Evolutionary conservation across 2,113 vertebrate species (phyloP).

Genomic region (Sula dactylatra): DNA sequence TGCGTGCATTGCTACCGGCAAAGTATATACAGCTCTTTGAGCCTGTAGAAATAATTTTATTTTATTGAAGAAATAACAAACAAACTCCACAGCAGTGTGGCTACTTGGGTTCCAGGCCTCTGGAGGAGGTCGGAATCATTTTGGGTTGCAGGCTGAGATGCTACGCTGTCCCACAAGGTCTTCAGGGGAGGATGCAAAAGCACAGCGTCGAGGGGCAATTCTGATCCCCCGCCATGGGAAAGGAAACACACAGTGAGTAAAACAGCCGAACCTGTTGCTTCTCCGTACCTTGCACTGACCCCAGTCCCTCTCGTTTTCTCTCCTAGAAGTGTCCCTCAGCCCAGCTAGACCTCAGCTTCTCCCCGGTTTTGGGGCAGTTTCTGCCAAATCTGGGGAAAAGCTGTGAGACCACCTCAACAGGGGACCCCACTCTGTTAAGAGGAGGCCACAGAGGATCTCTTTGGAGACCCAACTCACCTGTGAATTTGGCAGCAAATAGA

Average conservation of each 20-base stretch:
- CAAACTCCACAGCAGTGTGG: neutral
- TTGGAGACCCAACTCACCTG: rapidly evolving
- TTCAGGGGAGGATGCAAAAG: no score
- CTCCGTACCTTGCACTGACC: neutral
- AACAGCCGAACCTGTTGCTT: neutral
- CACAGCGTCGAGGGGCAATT: rapidly evolving
- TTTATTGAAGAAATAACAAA: neutral
- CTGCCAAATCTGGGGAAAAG: neutral
- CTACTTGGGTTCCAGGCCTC: neutral
- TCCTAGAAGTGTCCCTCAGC: neutral
- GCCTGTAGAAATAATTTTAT: neutral
- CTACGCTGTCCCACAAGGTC: rapidly evolving
- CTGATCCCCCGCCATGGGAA: neutral
- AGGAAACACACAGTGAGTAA: neutral
- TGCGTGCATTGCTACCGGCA: rapidly evolving
- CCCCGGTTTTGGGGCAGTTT: neutral
- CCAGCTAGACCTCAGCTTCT: neutral
- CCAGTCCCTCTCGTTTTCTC: rapidly evolving
- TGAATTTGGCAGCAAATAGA: neutral
- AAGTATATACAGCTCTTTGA: neutral
- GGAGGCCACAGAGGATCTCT: neutral
- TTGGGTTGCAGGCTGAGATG: neutral
- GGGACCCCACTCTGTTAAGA: rapidly evolving
- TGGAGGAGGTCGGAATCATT: neutral
- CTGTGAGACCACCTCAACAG: rapidly evolving